Evolutionary conservation across 2,888 invertebrate genomes (phyloP), one percentile per base, ranked within the genome.

Genomic region (Stegana nigrithorax): DNA sequence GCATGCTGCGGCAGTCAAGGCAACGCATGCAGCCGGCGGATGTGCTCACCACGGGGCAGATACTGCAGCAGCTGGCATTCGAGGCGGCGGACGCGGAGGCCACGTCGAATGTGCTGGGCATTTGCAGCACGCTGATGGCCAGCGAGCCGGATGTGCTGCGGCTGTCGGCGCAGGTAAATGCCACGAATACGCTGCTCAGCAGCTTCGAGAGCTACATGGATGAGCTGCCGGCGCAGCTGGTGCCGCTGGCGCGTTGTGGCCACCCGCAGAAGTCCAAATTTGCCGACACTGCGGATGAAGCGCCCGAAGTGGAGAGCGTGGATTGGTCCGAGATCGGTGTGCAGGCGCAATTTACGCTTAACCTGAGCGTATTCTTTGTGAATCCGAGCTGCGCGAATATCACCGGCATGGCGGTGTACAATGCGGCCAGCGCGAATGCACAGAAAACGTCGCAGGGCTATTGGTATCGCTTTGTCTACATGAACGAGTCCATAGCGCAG

Each of bases 161-260:
- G 1, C 63, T 78, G 7, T 81, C 86, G 65, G 87, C 80, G 0
- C 62, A 87, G 8, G 84, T 91, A 39, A 91, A 91, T 84, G 89
- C 90, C 12, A 91, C 91, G 1, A 91, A 91, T 74, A 81, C 86
- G 0, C 86, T 91, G 64, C 81, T 92, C 58, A 89, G 89, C 68
- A 87, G 88, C 1, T 85, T 90, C 19, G 90, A 89, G 69, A 83
- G 86, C 53, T 87, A 89, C 21, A 86, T 91, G 69, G 87, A 88
- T 73, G 83, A 87, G 10, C n/a, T 81, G 26, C 62, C 76, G 0
- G 58, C 63, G 1, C 57, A 71, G 12, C 39, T 73, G 3, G 69
- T 78, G 23, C 62, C 73, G 0, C 25, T 36, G 0, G 57, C 17
- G 1, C 65, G 36, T 2, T 75, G 81, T 47, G 67, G 69, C 19